Conservation (phyloP, 2,797 vertebrate genomes). For the Dromococcyx pavoninus region DNA sequence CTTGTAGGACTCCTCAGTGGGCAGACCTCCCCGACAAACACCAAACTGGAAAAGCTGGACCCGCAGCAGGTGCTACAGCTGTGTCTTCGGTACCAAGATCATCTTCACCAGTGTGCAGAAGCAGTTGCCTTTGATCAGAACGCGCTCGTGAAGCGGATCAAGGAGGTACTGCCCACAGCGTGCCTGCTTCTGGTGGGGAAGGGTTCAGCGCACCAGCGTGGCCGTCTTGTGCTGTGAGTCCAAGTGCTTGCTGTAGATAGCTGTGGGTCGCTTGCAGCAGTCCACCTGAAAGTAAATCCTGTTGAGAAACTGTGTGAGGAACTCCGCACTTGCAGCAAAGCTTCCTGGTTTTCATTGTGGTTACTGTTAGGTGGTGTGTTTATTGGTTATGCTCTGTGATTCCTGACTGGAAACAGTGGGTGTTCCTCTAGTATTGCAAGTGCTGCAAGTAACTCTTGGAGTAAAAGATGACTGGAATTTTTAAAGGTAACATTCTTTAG, state of each 20-base stretch:
- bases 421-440: not conserved
- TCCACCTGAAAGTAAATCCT: not conserved
- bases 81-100: constrained; percentile 93
- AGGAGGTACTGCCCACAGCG: constrained; percentile 77
- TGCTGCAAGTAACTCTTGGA: not conserved
- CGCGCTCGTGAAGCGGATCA: constrained; percentile 91
- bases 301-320: fast-evolving
- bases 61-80: constrained; percentile 91
- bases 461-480: not conserved
- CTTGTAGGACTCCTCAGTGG: constrained; percentile 90
- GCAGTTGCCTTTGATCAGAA: constrained; percentile 98
- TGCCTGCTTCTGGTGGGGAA: not conserved
- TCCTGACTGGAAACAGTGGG: not conserved
- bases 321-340: not conserved
- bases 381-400: not conserved
- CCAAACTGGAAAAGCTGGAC: constrained; percentile 91
- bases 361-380: not conserved
- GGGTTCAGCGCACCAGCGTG: not conserved
- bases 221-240: fast-evolving
- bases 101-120: constrained; percentile 95
- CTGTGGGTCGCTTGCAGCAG: not conserved
- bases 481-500: not conserved
- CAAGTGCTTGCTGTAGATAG: not conserved
- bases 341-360: fast-evolving
- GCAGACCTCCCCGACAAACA: constrained; percentile 88